These are phyloP conservation scores for Chrysopilus asiliformis DNA, from an alignment of 2,888 invertebrate genomes.

Conservation along the genomic window DNA sequence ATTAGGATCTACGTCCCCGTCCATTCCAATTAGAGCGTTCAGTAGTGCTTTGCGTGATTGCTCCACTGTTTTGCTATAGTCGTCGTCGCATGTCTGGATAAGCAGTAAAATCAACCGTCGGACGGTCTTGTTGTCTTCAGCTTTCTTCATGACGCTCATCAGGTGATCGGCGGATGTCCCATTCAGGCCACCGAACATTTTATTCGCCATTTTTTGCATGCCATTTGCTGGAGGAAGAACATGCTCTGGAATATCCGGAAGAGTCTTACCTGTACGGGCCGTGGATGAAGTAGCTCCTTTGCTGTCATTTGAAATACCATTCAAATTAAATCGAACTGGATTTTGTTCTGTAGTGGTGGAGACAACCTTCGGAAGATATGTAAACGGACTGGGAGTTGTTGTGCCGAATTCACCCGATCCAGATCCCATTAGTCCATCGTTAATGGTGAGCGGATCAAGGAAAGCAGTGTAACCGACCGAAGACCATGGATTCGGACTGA, in stretches of 20 bases:
- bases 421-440: slow-evolving; percentile 45
- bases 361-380: slow-evolving; percentile 25
- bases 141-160: slow-evolving; percentile 70
- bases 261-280: slow-evolving; percentile 37
- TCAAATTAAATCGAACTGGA: slow-evolving; percentile 28
- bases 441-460: slow-evolving; percentile 57
- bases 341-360: slow-evolving; percentile 27
- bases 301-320: slow-evolving; percentile 26
- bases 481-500: slow-evolving; percentile 37
- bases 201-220: slow-evolving; percentile 54
- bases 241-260: slow-evolving; percentile 40
- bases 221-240: slow-evolving; percentile 46
- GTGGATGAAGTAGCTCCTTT: slow-evolving; percentile 30
- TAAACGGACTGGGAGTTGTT: slow-evolving; percentile 31
- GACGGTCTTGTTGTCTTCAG: slow-evolving; percentile 61
- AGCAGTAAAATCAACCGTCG: slow-evolving; percentile 57
- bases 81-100: slow-evolving; percentile 64
- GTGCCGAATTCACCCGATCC: slow-evolving; percentile 24
- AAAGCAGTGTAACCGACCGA: slow-evolving; percentile 47
- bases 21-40: slow-evolving; percentile 53
- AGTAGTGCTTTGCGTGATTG: slow-evolving; percentile 54
- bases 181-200: slow-evolving; percentile 62
- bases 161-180: slow-evolving; percentile 59
- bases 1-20: slow-evolving; percentile 31
- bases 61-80: slow-evolving; percentile 55